Base-by-base conservation (phyloP, 2,888 invertebrate species). In the Drosophila mimetica region DNA sequence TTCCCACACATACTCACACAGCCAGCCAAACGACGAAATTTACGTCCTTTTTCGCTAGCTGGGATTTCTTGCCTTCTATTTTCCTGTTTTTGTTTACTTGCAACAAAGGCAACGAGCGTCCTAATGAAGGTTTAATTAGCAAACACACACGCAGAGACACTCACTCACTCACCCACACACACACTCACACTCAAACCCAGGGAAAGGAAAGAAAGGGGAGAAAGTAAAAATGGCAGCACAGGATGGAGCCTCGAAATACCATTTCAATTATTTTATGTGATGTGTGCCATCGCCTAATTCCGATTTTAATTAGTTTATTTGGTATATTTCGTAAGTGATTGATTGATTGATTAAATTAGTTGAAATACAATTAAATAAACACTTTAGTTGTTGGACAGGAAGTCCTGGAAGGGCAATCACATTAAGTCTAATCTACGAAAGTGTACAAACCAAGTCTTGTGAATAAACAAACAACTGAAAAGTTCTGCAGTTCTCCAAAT, bases 111-210 rank as follows among this genome's bases (percentile, higher is more conserved):
- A 64, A 64, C 64, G 72, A 66, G 58, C 41, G 58, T 75, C 65
- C 79, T 79, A 84, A 84, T 86, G 79, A 86, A 85, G 87, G 75
- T 85, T 86, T 85, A 84, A 87, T 84, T 84, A 84, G 85, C 80
- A 86, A 69, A 70, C 57, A 71, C 64, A 70, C 63, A 50, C 44
- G 47, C 48, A 52, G 41, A 44, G 22, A 61, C 37, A 46, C 37
- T 28, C 36, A 53, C 22, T 22, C 42, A 61, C 53, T 18, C 53
- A 50, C 48, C 8, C 54, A 20, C 14, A 48, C 36, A 36, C 46
- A 36, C 32, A 32, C 34, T 14, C n/a, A n/a, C 2, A 13, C 4
- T 16, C 9, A 14, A 16, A 25, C n/a, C n/a, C n/a, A 9, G 34
- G 50, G n/a, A 63, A 18, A 18, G 39, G 9, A 4, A 16, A 11